Base-by-base conservation (phyloP, 2,113 vertebrate genomes). In the Calypte anna region DNA sequence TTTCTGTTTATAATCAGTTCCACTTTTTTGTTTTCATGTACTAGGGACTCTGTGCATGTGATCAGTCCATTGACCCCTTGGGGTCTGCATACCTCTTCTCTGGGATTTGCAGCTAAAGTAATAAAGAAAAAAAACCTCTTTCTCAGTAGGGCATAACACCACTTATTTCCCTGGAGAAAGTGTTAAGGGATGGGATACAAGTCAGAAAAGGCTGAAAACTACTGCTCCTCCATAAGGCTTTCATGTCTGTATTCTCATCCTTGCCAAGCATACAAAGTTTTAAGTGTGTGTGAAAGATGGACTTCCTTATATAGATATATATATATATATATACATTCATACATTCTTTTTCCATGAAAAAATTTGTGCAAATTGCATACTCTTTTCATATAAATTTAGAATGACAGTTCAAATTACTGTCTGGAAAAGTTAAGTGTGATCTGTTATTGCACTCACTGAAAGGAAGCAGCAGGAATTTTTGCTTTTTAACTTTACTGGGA, bases 1-100 rank as follows among this genome's bases (percentile, higher is more conserved):
- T 92, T 91, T 94, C 78, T 91, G 75, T 74, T 91, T 77, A 70
- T 63, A 91, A 95, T 95, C 78, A 95, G 89, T 95, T 96, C 85
- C 78, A 91, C 84, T 82, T 90, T 76, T 58, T 80, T 50, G 14
- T 94, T 95, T 90, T 77, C 67, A 82, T 33, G 21, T 90, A 94
- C 38, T 57, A 81, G 43, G 53, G 61, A 63, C 53, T 66, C 81
- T 77, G 83, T 27, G 4, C 10, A 36, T 78, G 53, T 44, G 79
- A 67, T 88, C 6, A 1, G 53, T 90, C 68, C 77, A 86, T 86
- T 83, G 76, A 83, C 72, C 73, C 61, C 91, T 81, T 0, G 30
- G 74, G 92, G 31, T 94, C 72, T 88, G 27, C 50, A n/a, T 54
- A 79, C 14, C n/a, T 63, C 50, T 67, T 83, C 85, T 55, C 59